Conservation (phyloP, 2,888 invertebrate species). For the Drosophila mettleri region DNA sequence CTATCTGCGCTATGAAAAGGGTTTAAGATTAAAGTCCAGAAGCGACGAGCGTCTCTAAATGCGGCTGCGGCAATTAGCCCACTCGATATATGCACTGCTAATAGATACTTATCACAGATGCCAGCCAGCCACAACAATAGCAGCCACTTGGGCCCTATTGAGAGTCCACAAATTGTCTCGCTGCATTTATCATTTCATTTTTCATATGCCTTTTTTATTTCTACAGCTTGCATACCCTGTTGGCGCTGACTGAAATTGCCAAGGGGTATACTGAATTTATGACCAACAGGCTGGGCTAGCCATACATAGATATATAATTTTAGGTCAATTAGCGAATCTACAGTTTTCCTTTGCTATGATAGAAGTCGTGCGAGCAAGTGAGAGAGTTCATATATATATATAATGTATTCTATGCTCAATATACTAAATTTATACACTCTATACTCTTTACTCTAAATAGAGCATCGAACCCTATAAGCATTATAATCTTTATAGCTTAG, state of each 20-base stretch:
- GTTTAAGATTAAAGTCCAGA: slow-evolving; percentile 34
- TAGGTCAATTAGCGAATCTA: background rate
- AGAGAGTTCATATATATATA: background rate
- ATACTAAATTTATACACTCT: too few species aligned
- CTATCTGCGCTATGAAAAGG: slow-evolving; percentile 27
- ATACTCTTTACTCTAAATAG: too few species aligned
- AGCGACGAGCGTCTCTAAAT: background rate
- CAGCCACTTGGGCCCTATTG: slow-evolving; percentile 36
- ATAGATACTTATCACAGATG: slow-evolving; percentile 70
- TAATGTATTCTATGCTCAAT: too few species aligned
- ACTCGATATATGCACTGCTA: slow-evolving; percentile 40
- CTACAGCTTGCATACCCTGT: background rate
- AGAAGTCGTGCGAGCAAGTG: background rate
- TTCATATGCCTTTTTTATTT: slow-evolving; percentile 59
- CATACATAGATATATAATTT: background rate
- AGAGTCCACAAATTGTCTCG: slow-evolving; percentile 39
- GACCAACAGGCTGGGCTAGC: background rate
- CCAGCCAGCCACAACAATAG: slow-evolving; percentile 44
- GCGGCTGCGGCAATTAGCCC: slow-evolving; percentile 61
- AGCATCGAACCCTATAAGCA: too few species aligned
- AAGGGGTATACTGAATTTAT: background rate
- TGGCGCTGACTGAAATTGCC: too few species aligned
- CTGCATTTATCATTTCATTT: slow-evolving; percentile 46
- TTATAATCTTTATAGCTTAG: too few species aligned
- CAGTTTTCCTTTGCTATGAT: background rate